A percentile compares a stretch with the other conserved stretches of the same genome.
Evolutionary conservation across 2,113 vertebrate genomes (phyloP).

Genomic region (Cepphus grylle): DNA sequence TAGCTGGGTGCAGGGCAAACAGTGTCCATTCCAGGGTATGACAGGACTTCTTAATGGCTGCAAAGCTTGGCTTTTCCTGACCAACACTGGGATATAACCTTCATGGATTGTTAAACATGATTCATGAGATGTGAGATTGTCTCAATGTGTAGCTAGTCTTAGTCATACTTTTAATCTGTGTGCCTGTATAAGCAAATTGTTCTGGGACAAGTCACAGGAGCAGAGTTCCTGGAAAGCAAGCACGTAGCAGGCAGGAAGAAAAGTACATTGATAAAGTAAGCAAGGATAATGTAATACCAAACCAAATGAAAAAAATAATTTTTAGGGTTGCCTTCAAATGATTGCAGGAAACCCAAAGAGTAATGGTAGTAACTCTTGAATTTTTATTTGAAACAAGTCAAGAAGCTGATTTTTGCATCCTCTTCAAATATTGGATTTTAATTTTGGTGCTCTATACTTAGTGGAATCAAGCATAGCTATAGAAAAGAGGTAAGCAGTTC

Average conservation of each 20-base stretch:
- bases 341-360: not conserved
- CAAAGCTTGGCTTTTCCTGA: not conserved
- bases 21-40: not conserved
- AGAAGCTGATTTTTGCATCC: not conserved
- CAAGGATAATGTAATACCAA: not conserved
- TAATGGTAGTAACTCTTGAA: not conserved
- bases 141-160: not conserved
- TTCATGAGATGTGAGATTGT: not conserved
- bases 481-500: not conserved
- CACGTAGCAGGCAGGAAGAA: not conserved
- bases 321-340: not conserved
- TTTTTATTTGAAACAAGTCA: not conserved
- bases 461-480: not conserved
- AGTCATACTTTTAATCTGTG: not conserved
- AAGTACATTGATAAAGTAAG: not conserved
- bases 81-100: not conserved
- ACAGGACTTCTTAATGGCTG: not conserved
- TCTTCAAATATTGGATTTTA: not conserved
- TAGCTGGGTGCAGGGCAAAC: not conserved
- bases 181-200: not conserved
- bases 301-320: not conserved
- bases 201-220: not conserved
- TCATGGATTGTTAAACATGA: not conserved
- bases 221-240: not conserved
- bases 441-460: not conserved